Evolutionary conservation across 64 coral and sea anemone species (phyloP).

Genomic region (Actinia equina): DNA sequence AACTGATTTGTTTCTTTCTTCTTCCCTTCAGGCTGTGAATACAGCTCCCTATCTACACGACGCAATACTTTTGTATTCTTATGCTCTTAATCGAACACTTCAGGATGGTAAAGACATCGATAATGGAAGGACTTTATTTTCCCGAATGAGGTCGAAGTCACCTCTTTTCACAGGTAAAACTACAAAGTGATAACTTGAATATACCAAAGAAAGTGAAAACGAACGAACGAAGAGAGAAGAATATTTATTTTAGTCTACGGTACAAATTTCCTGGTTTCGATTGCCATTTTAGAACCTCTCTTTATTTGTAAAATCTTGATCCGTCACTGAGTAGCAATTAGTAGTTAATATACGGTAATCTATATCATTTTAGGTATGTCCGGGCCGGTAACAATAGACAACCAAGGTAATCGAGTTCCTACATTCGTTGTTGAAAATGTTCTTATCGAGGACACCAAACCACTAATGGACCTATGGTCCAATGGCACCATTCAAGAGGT

Average conservation of each 20-base stretch:
- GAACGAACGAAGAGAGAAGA: neutral
- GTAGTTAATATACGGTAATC: neutral
- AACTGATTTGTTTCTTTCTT: neutral
- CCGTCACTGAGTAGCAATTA: neutral
- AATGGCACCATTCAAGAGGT: neutral
- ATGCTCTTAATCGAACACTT: slow-evolving; percentile 72
- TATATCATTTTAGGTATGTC: slow-evolving; percentile 44
- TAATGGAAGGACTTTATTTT: slow-evolving; percentile 42
- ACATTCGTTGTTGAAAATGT: slow-evolving; percentile 73
- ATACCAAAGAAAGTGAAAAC: neutral
- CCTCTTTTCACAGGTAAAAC: slow-evolving; percentile 5
- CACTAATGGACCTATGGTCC: slow-evolving; percentile 36
- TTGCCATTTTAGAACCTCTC: too few relatives aligned
- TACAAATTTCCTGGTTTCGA: too few relatives aligned
- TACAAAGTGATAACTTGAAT: too few relatives aligned
- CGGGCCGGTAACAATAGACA: slow-evolving; percentile 59
- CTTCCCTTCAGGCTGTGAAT: slow-evolving; percentile 26
- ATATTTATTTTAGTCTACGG: too few relatives aligned
- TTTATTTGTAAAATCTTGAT: too few relatives aligned
- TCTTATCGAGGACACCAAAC: slow-evolving; percentile 5
- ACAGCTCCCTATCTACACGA: slow-evolving; percentile 76
- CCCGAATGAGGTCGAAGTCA: slow-evolving; percentile 18
- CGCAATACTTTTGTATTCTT: slow-evolving; percentile 65
- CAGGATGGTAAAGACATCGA: slow-evolving; percentile 16
- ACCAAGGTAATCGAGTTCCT: slow-evolving; percentile 66